Percentiles rank a stretch among this genome's conserved stretches.
Conservation (phyloP, 92 coral and sea anemone genomes). For the Actinernus sp. region DNA sequence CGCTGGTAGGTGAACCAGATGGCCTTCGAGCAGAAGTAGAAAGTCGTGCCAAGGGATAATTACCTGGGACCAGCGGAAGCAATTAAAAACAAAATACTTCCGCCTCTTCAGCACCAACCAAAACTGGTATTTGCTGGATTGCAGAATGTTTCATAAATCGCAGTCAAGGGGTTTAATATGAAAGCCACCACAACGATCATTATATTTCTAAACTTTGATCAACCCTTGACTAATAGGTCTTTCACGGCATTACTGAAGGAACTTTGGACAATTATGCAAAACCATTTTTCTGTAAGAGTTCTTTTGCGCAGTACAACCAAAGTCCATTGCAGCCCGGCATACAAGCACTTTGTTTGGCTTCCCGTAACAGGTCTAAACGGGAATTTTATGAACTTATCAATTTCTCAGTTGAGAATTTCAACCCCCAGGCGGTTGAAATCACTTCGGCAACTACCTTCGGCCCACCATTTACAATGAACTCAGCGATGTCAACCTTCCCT, state of each 20-base stretch:
- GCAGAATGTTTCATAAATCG: slow-evolving; percentile 22
- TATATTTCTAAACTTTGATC: slow-evolving; percentile 55
- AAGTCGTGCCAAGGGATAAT: slow-evolving; percentile 70
- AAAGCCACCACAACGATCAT: slow-evolving; percentile 57
- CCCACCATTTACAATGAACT: slow-evolving; percentile 62
- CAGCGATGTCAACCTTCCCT: slow-evolving; percentile 64
- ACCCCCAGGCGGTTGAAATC: slow-evolving; percentile 44
- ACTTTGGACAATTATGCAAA: slow-evolving; percentile 2
- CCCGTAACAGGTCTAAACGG: too few species aligned
- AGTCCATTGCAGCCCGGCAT: slow-evolving; percentile 14
- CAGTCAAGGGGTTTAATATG: slow-evolving; percentile 22
- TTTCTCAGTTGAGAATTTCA: slow-evolving; percentile 21
- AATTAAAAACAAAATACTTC: slow-evolving; percentile 46
- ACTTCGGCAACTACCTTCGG: slow-evolving; percentile 37
- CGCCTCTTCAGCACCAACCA: slow-evolving; percentile 47
- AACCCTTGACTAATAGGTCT: slow-evolving; percentile 34
- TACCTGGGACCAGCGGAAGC: slow-evolving; percentile 46
- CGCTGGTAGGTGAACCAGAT: slow-evolving; percentile 58
- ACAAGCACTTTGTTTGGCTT: slow-evolving; percentile 23
- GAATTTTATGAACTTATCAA: slow-evolving; percentile 14
- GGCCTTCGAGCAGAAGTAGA: slow-evolving; percentile 63
- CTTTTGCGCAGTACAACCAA: slow-evolving; percentile 46
- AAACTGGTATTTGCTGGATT: slow-evolving; percentile 51
- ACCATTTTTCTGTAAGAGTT: slow-evolving; percentile 41
- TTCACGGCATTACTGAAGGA: slow-evolving; percentile 24